Evolutionary conservation across 2,113 vertebrate genomes (phyloP).

Genomic region (Psettodes erumei): DNA sequence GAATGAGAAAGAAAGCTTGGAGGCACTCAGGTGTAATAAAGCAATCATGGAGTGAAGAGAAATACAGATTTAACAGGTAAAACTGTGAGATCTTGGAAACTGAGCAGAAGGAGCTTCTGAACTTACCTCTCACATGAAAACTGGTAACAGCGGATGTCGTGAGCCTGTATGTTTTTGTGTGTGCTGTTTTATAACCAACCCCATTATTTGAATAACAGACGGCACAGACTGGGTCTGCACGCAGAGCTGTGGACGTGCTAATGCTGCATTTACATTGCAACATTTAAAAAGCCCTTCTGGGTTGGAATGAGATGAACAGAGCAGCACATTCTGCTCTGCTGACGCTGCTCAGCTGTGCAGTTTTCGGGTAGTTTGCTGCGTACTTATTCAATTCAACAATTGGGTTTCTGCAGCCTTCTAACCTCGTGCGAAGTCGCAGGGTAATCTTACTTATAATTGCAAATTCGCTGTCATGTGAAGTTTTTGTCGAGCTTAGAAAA

Average conservation of each 20-base stretch:
- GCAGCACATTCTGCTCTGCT: slow-evolving; percentile 57
- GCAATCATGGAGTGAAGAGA: slow-evolving; percentile 49
- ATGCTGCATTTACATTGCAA: slow-evolving; percentile 63
- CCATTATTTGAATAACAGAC: slow-evolving; percentile 39
- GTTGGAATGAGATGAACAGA: slow-evolving; percentile 45
- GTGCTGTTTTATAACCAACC: slow-evolving; percentile 26
- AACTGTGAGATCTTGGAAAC: slow-evolving; percentile 5
- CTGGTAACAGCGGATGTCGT: slow-evolving; percentile 20
- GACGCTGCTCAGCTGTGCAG: slow-evolving; percentile 51
- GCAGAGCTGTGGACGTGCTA: slow-evolving; percentile 29
- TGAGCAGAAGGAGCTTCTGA: slow-evolving; percentile 4
- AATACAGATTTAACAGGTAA: slow-evolving; percentile 29
- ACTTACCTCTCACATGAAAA: slow-evolving; percentile 12
- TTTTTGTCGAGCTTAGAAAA: slow-evolving; percentile 39
- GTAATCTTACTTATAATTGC: slow-evolving; percentile 59
- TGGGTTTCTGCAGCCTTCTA: slow-evolving; percentile 36
- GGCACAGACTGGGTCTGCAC: slow-evolving; percentile 13
- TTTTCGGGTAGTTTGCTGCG: slow-evolving; percentile 38
- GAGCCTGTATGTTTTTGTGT: slow-evolving; percentile 7
- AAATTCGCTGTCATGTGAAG: slow-evolving; percentile 50
- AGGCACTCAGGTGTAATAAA: slow-evolving; percentile 58
- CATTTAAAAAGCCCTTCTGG: slow-evolving; percentile 59
- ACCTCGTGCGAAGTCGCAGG: slow-evolving; percentile 18
- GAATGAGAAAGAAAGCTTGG: slow-evolving; percentile 29
- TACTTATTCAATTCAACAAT: slow-evolving; percentile 57